phyloP scores from a whole-genome alignment of 2,888 invertebrate genomes.

The Stegana nigrithorax region DNA sequence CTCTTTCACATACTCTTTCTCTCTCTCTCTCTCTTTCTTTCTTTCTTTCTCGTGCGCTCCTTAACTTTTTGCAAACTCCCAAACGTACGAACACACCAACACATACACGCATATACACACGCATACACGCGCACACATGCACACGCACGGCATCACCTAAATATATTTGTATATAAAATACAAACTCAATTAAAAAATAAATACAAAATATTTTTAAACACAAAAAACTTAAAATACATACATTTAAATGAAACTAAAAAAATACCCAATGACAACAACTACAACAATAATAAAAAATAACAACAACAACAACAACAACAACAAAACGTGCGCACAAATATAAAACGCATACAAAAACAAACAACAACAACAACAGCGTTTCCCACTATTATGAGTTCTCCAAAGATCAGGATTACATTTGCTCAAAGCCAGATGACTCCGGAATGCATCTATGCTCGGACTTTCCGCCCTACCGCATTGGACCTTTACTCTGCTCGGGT shows the following conservation, averaged over 20 bases:
- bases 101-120: background rate
- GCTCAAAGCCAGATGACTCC: slow-evolving; percentile 90
- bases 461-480: slow-evolving; percentile 83
- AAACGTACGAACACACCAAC: background rate
- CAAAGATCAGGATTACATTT: slow-evolving; percentile 96
- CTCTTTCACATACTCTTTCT: slow-evolving; percentile 19
- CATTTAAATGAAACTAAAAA: background rate
- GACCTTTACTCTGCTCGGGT: slow-evolving; percentile 81
- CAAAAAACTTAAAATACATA: background rate
- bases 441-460: slow-evolving; percentile 93
- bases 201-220: background rate
- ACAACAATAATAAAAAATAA: slow-evolving; percentile 14
- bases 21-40: slow-evolving; percentile 14
- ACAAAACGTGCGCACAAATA: slow-evolving; percentile 14
- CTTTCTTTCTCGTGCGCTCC: background rate
- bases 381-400: slow-evolving; percentile 89
- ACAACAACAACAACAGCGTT: slow-evolving; percentile 69
- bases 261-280: slow-evolving; percentile 10
- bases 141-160: background rate
- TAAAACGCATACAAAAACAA: background rate
- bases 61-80: background rate
- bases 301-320: slow-evolving; percentile 19
- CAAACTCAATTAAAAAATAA: background rate
- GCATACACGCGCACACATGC: background rate
- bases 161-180: background rate